A percentile compares a stretch with the other conserved stretches of the same genome.
Conservation (phyloP, 2,113 vertebrate species). For the Pteronura brasiliensis region DNA sequence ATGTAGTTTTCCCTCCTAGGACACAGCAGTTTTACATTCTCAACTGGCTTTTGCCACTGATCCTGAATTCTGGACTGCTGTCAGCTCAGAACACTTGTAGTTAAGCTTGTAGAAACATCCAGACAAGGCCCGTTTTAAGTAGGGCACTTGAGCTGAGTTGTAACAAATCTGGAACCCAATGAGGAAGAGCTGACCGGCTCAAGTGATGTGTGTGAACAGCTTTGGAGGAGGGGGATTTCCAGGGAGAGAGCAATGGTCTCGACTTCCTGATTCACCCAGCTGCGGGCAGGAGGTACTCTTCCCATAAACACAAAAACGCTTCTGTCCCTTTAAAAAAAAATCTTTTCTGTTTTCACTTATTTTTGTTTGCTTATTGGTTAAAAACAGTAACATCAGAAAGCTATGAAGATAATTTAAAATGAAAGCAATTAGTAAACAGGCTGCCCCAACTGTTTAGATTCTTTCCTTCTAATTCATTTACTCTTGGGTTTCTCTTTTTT, state of each 20-base stretch:
- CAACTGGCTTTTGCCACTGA: background rate
- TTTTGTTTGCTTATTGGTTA: conserved; percentile 30
- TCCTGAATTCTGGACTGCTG: background rate
- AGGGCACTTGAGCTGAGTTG: background rate
- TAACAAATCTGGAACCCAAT: conserved; percentile 10
- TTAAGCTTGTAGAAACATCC: background rate
- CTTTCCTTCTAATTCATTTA: conserved; percentile 14
- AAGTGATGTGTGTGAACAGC: background rate
- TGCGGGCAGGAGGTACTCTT: background rate
- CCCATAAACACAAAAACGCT: background rate
- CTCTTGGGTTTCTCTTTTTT: background rate
- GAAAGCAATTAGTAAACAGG: background rate
- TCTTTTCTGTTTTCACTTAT: background rate
- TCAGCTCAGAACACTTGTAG: background rate
- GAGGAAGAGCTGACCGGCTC: background rate
- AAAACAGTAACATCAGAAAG: background rate
- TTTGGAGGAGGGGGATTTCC: background rate
- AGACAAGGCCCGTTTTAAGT: background rate
- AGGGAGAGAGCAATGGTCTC: background rate
- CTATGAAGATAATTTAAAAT: conserved; percentile 20
- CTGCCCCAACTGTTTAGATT: background rate
- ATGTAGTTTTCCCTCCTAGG: background rate
- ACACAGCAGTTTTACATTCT: background rate
- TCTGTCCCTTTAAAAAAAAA: background rate
- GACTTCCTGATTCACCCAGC: background rate